Evolutionary conservation across 2,888 invertebrate genomes (phyloP), one percentile per base, ranked within the genome.

Genomic region (Polylopha cassiicola): DNA sequence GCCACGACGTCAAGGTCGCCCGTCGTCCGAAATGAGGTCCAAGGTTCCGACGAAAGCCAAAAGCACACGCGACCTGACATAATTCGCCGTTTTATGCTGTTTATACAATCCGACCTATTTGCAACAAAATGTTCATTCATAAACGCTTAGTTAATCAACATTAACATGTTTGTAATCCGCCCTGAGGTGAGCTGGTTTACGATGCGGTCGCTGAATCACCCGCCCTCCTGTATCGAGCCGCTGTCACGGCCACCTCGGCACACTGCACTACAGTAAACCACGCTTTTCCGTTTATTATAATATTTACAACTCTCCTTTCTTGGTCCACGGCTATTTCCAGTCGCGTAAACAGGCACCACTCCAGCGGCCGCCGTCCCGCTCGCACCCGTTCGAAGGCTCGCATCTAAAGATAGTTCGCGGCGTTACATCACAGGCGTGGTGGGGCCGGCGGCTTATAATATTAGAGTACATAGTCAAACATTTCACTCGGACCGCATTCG

Each of bases 241-340:
- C 61, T 63, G 67, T 72, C 73, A 73, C 57, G 71, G 73, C 66
- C 77, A 70, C 60, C 60, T 77, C 81, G 85, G 86, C 86, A 86
- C 86, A 86, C 86, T 85, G 86, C 86, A 86, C 86, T 68, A 85
- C 74, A 66, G 63, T 61, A 61, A 63, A 66, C 61, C 65, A 65
- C 48, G 55, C 51, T 82, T 81, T 78, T 74, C 79, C 73, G 84
- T 80, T 84, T 82, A 82, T 82, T 82, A 84, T 80, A 86, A 82
- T 84, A 84, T 85, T 80, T 79, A 81, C 75, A 73, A 79, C 72
- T 82, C 87, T 82, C 88, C 88, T 88, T 88, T 88, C 87, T 88
- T 88, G 87, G 87, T 70, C 81, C 76, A 84, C 70, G 73, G 73
- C 87, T 86, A 86, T 86, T 87, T 87, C 87, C 87, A 87, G 86